Percentiles rank a stretch among this genome's conserved stretches.
phyloP scores from a whole-genome alignment of 2,888 invertebrate species.

The Sarcophaga variegata region DNA sequence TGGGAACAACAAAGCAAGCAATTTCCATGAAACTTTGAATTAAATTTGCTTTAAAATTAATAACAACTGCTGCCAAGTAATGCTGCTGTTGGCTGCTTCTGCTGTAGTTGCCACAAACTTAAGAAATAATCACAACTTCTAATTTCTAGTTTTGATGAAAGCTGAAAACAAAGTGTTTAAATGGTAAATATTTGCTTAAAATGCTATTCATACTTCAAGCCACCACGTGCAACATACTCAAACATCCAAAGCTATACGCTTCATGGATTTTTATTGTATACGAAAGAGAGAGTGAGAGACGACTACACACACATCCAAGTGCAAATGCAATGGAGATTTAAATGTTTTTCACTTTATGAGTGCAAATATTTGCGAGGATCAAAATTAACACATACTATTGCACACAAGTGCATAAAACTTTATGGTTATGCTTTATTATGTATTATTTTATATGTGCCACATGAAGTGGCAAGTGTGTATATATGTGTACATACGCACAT shows the following conservation, averaged over 20 bases:
- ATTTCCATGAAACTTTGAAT: not conserved
- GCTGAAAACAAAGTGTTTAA: slow-evolving; percentile 57
- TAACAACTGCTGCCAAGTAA: not conserved
- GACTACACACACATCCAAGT: too few relatives aligned
- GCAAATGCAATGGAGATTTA: too few relatives aligned
- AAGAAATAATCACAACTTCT: slow-evolving; percentile 54
- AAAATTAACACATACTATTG: not conserved
- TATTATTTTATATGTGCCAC: too few relatives aligned
- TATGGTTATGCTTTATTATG: too few relatives aligned
- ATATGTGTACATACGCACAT: not conserved
- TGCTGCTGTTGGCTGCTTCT: not conserved
- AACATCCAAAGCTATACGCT: not conserved
- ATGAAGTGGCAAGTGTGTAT: not conserved
- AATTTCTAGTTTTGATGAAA: slow-evolving; percentile 51
- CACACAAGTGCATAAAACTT: not conserved
- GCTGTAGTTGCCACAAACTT: not conserved
- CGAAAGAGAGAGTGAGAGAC: not conserved
- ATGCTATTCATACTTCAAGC: slow-evolving; percentile 21
- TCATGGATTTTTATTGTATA: slow-evolving; percentile 12
- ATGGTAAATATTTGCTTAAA: slow-evolving; percentile 55
- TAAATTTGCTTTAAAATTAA: not conserved
- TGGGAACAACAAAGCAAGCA: not conserved
- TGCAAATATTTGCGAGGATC: not conserved
- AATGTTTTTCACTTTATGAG: not conserved
- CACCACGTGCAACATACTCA: not conserved